phyloP scores from a whole-genome alignment of 37 sponge, comb jelly and placozoan genomes.

The Chondrilla cf. caribensis region DNA sequence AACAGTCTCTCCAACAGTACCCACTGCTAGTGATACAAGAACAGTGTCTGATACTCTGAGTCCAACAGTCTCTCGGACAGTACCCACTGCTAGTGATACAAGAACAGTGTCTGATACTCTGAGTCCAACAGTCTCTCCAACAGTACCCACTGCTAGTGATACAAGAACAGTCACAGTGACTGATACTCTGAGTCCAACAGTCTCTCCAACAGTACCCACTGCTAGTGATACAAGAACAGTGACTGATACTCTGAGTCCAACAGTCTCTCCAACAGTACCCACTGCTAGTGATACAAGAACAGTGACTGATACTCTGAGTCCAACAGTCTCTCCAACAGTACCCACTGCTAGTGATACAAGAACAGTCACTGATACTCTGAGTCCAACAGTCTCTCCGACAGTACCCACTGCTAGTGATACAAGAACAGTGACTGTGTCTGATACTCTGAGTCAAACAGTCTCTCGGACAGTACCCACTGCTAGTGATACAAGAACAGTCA shows the following conservation, averaged over 20 bases:
- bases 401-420: not conserved
- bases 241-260: not conserved
- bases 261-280: not conserved
- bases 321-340: not conserved
- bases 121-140: not conserved
- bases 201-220: not conserved
- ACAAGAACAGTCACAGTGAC: not conserved
- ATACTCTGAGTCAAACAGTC: not conserved
- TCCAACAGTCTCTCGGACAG: not conserved
- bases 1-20: not conserved
- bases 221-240: not conserved
- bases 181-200: not conserved
- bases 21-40: no score
- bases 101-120: not conserved
- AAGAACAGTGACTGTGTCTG: not conserved
- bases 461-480: not conserved
- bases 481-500: not conserved
- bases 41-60: not conserved
- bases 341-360: no score
- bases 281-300: not conserved
- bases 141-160: not conserved
- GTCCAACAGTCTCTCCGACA: no score
- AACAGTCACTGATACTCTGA: no score
- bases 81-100: not conserved
- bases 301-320: no score